Base-by-base conservation (phyloP, 2,888 invertebrate species). In the Autographa gamma region DNA sequence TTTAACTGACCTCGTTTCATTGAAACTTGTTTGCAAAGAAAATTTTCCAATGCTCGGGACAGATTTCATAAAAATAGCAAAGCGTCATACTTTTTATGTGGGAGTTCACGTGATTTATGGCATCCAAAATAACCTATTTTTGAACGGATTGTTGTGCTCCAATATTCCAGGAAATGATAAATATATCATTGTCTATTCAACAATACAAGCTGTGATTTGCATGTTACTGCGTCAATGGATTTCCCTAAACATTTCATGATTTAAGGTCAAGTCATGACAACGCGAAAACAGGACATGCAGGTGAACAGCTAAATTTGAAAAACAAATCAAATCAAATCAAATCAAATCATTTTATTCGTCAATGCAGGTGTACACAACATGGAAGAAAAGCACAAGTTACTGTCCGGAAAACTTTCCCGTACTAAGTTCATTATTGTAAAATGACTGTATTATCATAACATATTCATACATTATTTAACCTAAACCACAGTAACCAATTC, bases 1-100 rank as follows among this genome's bases (percentile, higher is more conserved):
- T 79, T 79, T 72, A 73, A 72, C 56, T 71, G 81, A 78, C 83
- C 83, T 81, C 76, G 66, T 78, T 83, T 66, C 61, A 73, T 62
- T 66, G 4, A 66, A 69, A 65, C 48, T 38, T 61, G 71, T 74
- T 71, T 63, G 69, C 59, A 69, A 69, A 72, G 74, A 73, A 73
- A 74, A 70, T 74, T 74, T 78, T 78, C 80, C 68, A 19, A 60
- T 65, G 58, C 54, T 25, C 25, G 25, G 25, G 54, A 19, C 54
- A 66, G 62, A 71, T 65, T 66, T 54, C 41, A 19, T 9, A 9
- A 59, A 59, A 62, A 77, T 56, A 19, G 41, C 60, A 31, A n/a
- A 43, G 9, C 13, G 19, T 34, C 14, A 52, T 65, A 52, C 56
- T 60, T 41, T 61, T 54, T n/a, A 38, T 11, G 38, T 34, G 48